Conservation (phyloP, 2,797 vertebrate genomes). For the Acanthiza pusilla region DNA sequence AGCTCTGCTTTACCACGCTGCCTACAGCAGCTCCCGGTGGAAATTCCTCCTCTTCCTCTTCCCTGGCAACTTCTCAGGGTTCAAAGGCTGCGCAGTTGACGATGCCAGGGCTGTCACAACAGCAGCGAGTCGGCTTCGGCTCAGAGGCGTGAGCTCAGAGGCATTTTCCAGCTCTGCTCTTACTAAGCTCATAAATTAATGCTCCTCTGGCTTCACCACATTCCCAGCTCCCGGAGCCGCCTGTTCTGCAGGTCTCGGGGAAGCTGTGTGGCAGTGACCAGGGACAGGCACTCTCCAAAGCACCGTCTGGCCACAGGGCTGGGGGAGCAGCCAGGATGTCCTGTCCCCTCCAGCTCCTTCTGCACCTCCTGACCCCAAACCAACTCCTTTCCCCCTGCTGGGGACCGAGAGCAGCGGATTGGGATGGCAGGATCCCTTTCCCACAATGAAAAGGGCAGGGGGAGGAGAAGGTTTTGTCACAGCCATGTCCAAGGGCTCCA, state of each 20-base stretch:
- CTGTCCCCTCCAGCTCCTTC: neutral
- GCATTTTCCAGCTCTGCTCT: neutral
- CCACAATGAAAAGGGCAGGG: rapidly evolving
- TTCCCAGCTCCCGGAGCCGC: neutral
- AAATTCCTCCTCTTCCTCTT: neutral
- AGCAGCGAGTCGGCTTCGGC: neutral
- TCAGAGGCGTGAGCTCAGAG: neutral
- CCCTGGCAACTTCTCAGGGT: rapidly evolving
- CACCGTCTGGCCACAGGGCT: rapidly evolving
- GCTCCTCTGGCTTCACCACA: neutral
- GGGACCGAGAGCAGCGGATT: neutral
- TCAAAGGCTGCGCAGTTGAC: neutral
- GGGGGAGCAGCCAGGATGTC: neutral
- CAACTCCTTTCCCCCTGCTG: neutral
- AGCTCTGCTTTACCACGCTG: neutral
- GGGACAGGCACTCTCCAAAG: rapidly evolving
- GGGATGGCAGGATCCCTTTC: neutral
- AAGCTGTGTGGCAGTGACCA: rapidly evolving
- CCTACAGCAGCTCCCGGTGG: neutral
- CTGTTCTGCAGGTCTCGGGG: neutral
- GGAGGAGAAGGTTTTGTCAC: neutral
- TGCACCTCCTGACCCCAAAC: neutral
- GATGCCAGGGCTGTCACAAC: neutral
- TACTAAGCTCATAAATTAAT: neutral
- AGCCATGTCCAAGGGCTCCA: neutral